A percentile compares a stretch with the other conserved stretches of the same genome.
Evolutionary conservation across 2,888 invertebrate species (phyloP).

Genomic region (Marronus borbonicus): DNA sequence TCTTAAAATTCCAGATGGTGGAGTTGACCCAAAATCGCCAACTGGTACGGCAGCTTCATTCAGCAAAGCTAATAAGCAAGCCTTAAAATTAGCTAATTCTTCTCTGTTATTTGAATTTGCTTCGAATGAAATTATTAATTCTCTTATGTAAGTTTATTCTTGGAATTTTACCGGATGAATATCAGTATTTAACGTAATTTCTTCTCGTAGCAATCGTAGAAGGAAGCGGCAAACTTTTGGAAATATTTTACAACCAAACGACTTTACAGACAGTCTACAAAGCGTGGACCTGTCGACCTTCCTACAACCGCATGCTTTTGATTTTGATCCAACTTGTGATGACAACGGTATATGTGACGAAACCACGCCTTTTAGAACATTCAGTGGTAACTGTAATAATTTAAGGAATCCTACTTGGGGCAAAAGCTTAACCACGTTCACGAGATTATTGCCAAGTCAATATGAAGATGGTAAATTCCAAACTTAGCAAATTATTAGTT

Average conservation of each 20-base stretch:
- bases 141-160: constrained; percentile 68
- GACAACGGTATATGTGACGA: constrained; percentile 82
- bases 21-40: constrained; percentile 89
- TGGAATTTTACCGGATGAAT: background rate
- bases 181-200: constrained; percentile 11
- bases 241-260: constrained; percentile 73
- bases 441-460: constrained; percentile 86
- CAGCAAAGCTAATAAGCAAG: constrained; percentile 90
- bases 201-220: constrained; percentile 70
- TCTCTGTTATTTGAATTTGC: constrained; percentile 90
- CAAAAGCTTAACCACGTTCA: constrained; percentile 88
- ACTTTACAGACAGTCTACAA: constrained; percentile 78
- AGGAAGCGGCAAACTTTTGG: constrained; percentile 83
- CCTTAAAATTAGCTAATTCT: constrained; percentile 87
- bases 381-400: constrained; percentile 92
- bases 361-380: constrained; percentile 79
- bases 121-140: constrained; percentile 87
- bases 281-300: constrained; percentile 85
- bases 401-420: constrained; percentile 86
- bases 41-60: constrained; percentile 92
- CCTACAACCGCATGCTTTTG: constrained; percentile 76
- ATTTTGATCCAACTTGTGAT: constrained; percentile 81
- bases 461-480: constrained; percentile 84
- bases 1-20: constrained; percentile 75
- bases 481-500: constrained; percentile 24